Evolutionary conservation across 2,113 vertebrate species (phyloP), one percentile per base, ranked within the genome.

Genomic region (Loxodonta africana): DNA sequence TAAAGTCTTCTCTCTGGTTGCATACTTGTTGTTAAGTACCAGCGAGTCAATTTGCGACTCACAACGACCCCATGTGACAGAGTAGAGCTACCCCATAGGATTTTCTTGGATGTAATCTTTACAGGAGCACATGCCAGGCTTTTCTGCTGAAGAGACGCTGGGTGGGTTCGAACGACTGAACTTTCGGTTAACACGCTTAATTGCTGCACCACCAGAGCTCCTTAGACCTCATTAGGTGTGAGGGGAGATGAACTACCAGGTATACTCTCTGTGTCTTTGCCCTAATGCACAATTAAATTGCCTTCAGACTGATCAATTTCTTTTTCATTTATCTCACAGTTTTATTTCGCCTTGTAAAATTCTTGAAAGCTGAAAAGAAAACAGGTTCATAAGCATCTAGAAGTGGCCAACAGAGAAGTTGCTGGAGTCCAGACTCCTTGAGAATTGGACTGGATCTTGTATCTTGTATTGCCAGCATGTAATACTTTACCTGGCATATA

Each of bases 301-400:
- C 30, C 15, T 95, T 53, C 44, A 93, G 33, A 41, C 46, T 63
- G 84, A 92, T 63, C 41, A 73, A 65, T 92, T 86, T 63, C 21
- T 83, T 65, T 88, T 88, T 65, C 44, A 83, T 67, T 73, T 88
- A 85, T 90, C 67, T 62, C 69, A 65, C 11, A 76, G 37, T 71
- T 95, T 60, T 73, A 96, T 28, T 65, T 78, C 37, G 23, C 18
- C 33, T 96, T 89, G 78, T 73, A 46, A 46, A 95, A 86, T 67
- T 85, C 30, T 65, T 91, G 12, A 74, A 86, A 89, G 26, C 25
- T 85, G n/a, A 91, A 69, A 81, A 90, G 71, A 71, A 91, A 86
- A 1, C 9, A 86, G 69, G 46, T 80, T 76, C 3, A 37, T 18
- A 63, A 33, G 53, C 74, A 30, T 83, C 67, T 83, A 28, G 2